These are phyloP conservation scores for Alexandromys fortis DNA, from an alignment of 2,113 vertebrate species.

Conservation along the genomic window DNA sequence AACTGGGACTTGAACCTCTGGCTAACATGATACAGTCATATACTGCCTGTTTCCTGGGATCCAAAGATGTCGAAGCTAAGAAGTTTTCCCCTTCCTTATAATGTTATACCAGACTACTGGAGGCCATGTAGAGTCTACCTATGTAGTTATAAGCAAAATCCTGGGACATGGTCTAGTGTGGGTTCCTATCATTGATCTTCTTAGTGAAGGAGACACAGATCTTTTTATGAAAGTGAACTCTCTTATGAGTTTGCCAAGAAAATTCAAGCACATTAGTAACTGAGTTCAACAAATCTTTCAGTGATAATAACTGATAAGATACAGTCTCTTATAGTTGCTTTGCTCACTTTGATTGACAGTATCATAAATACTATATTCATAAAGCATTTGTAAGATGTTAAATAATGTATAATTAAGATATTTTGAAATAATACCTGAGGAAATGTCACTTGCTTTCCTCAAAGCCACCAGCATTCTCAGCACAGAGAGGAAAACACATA, in stretches of 20 bases:
- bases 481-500: neutral
- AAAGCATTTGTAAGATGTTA: slow-evolving; percentile 16
- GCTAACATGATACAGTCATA: neutral
- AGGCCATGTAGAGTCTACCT: neutral
- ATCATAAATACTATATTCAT: neutral
- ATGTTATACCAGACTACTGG: neutral
- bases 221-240: neutral
- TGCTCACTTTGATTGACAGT: neutral
- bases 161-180: neutral
- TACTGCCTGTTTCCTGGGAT: neutral
- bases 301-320: neutral
- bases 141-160: neutral
- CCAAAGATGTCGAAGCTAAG: neutral
- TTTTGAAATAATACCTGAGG: slow-evolving; percentile 29
- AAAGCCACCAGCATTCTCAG: neutral
- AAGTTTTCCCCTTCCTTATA: neutral
- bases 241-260: neutral
- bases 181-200: neutral
- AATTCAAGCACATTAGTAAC: neutral
- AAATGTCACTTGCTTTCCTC: neutral
- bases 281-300: slow-evolving; percentile 15
- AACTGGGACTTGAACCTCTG: neutral
- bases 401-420: neutral
- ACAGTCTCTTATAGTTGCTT: neutral
- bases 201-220: neutral